These are phyloP conservation scores for Scytalopus superciliaris DNA, from an alignment of 2,113 vertebrate species.

Conservation along the genomic window DNA sequence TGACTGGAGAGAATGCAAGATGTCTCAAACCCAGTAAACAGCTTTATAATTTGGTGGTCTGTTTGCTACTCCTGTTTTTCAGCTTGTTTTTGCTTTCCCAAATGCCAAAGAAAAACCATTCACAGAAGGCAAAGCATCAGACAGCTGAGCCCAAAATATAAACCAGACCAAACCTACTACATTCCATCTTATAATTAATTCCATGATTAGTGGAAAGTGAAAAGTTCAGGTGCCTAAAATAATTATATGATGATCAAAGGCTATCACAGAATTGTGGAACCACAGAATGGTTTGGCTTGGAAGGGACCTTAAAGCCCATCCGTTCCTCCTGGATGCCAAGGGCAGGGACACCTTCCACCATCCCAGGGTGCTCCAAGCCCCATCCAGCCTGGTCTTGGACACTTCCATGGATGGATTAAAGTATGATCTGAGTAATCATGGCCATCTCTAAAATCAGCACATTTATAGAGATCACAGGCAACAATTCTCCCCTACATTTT, in stretches of 20 bases:
- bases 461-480: fast-evolving
- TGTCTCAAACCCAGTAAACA: neutral
- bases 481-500: neutral
- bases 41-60: neutral
- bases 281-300: fast-evolving
- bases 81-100: neutral
- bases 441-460: fast-evolving
- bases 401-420: neutral
- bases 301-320: neutral
- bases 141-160: neutral
- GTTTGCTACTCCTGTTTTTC: neutral
- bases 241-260: neutral
- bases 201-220: neutral
- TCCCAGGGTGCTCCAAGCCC: neutral
- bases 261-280: fast-evolving
- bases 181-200: neutral
- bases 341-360: neutral
- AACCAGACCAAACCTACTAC: neutral
- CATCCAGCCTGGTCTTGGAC: neutral
- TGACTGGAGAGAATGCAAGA: neutral
- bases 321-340: too few species aligned
- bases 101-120: neutral
- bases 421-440: fast-evolving
- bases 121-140: neutral
- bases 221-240: neutral